Evolutionary conservation across 1,140 invertebrate genomes (phyloP).

Genomic region (Bombus affinis): DNA sequence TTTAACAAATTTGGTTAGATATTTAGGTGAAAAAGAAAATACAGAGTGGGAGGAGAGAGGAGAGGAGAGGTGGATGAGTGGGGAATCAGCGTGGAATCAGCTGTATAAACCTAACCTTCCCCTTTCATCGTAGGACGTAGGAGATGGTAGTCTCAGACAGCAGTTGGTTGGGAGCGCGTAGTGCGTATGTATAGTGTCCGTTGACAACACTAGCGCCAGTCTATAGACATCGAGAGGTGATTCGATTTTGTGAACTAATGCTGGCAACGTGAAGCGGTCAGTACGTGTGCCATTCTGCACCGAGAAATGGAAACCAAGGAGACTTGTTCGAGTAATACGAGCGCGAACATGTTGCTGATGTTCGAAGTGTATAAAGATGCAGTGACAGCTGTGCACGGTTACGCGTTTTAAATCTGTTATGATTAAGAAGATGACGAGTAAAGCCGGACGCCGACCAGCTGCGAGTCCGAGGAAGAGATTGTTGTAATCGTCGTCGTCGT

Average conservation of each 20-base stretch:
- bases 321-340: constrained; percentile 56
- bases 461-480: constrained; percentile 60
- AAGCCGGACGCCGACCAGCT: constrained; percentile 72
- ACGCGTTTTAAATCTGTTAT: constrained; percentile 71
- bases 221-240: constrained; percentile 58
- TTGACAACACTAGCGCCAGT: constrained; percentile 67
- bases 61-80: background rate
- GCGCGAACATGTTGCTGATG: constrained; percentile 63
- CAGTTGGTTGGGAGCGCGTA: background rate
- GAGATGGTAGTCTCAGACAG: background rate
- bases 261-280: constrained; percentile 63
- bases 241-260: constrained; percentile 72
- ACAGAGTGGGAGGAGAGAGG: background rate
- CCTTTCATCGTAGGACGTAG: background rate
- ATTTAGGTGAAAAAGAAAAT: background rate
- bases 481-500: constrained; percentile 25
- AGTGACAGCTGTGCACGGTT: constrained; percentile 63
- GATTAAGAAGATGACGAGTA: constrained; percentile 67
- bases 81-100: constrained; percentile 69
- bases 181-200: constrained; percentile 4
- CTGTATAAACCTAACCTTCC: constrained; percentile 61
- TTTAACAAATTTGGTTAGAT: background rate
- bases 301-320: constrained; percentile 79
- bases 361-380: constrained; percentile 52
- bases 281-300: constrained; percentile 73